Percentiles rank a stretch among this genome's conserved stretches.
Conservation (phyloP, 2,797 vertebrate species). For the Pantherophis alleghaniensis region DNA sequence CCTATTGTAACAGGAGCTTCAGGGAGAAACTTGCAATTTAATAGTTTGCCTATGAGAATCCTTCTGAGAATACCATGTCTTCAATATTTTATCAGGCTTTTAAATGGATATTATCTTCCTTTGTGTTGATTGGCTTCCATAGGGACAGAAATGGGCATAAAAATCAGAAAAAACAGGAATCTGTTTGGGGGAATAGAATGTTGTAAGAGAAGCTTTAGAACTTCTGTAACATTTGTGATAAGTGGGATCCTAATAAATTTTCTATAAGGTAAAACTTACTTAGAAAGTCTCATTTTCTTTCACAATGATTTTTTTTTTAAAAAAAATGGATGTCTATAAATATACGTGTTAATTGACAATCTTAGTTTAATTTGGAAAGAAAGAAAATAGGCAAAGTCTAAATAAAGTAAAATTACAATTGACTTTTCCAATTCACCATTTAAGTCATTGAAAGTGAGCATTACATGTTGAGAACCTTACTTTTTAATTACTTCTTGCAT, state of each 20-base stretch:
- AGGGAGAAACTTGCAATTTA: background rate
- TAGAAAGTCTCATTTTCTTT: background rate
- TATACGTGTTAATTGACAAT: background rate
- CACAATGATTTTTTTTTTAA: background rate
- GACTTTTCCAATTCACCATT: background rate
- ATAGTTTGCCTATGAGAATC: background rate
- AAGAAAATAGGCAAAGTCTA: background rate
- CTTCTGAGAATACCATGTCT: background rate
- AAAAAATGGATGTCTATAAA: background rate
- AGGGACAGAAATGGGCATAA: background rate
- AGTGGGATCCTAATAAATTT: background rate
- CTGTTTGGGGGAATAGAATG: background rate
- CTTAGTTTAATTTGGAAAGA: background rate
- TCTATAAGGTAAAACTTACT: background rate
- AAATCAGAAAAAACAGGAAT: background rate
- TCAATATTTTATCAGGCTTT: background rate
- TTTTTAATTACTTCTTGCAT: background rate
- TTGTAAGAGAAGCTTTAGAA: background rate
- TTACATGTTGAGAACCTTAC: background rate
- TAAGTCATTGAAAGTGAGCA: background rate
- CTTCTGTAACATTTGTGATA: background rate
- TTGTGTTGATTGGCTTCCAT: background rate
- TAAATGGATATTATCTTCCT: background rate
- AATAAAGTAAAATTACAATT: background rate
- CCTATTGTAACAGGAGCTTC: background rate